Percentiles rank a stretch among this genome's conserved stretches.
Evolutionary conservation across 2,888 invertebrate genomes (phyloP).

Genomic region (Colostygia pectinataria): DNA sequence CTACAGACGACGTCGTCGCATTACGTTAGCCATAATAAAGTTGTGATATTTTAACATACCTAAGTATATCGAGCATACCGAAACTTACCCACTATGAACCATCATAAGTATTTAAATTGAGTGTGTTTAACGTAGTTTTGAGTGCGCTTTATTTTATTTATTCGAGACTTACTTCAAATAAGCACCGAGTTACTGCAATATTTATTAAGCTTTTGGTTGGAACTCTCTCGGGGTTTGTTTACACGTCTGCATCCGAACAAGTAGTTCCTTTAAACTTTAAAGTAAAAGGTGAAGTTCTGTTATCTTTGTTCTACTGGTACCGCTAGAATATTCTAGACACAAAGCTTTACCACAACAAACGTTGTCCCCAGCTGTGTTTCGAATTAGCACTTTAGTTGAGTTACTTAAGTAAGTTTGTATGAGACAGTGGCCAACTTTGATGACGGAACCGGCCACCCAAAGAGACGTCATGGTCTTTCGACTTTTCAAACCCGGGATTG

Average conservation of each 20-base stretch:
- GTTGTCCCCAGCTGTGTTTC: background rate
- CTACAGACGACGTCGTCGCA: too few species aligned
- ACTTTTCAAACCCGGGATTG: too few species aligned
- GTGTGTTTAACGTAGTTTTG: conserved; percentile 6
- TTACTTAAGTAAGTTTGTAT: too few species aligned
- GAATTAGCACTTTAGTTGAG: background rate
- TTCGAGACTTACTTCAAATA: conserved; percentile 3
- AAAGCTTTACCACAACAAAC: background rate
- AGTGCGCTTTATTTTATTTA: conserved; percentile 13
- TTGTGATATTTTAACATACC: too few species aligned
- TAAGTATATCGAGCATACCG: too few species aligned
- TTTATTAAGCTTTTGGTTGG: conserved; percentile 6
- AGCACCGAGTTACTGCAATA: conserved; percentile 5
- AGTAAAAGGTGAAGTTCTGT: too few species aligned
- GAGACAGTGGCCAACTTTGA: too few species aligned
- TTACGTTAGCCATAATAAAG: too few species aligned
- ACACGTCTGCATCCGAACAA: background rate
- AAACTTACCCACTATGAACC: background rate
- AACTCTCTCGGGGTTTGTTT: conserved; percentile 1
- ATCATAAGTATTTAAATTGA: conserved; percentile 7
- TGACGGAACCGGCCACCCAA: too few species aligned
- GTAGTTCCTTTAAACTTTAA: background rate
- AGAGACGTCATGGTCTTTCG: too few species aligned
- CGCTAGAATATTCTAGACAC: background rate
- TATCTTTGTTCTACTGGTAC: too few species aligned